Conservation (phyloP, 2,797 vertebrate genomes). For the Podarcis siculus region DNA sequence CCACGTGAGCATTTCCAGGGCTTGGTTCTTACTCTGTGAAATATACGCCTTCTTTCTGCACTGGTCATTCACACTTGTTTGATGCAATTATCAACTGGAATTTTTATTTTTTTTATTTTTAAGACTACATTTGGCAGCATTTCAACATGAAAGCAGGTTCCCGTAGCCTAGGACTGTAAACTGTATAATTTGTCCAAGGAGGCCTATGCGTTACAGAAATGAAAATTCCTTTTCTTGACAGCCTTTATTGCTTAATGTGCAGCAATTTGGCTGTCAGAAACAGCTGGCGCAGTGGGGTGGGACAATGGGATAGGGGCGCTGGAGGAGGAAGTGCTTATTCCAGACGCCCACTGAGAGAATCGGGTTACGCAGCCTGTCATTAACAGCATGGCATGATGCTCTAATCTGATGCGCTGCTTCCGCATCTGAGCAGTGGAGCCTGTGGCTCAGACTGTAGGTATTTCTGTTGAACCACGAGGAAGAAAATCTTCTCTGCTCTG, state of each 20-base stretch:
- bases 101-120: not conserved
- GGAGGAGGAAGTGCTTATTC: slow-evolving; percentile 67
- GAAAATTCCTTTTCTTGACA: slow-evolving; percentile 72
- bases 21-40: slow-evolving; percentile 59
- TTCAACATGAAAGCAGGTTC: slow-evolving; percentile 54
- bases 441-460: slow-evolving; percentile 69
- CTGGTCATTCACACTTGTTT: slow-evolving; percentile 52
- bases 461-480: slow-evolving; percentile 15
- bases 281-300: slow-evolving; percentile 79
- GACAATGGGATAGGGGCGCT: slow-evolving; percentile 76
- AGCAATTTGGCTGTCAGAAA: slow-evolving; percentile 83
- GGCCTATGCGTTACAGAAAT: slow-evolving; percentile 72
- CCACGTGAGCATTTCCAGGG: slow-evolving; percentile 23
- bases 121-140: slow-evolving; percentile 34
- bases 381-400: slow-evolving; percentile 80
- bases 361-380: slow-evolving; percentile 82
- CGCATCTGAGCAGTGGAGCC: slow-evolving; percentile 79
- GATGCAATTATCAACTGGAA: slow-evolving; percentile 45
- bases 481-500: not conserved
- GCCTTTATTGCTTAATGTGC: slow-evolving; percentile 76
- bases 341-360: slow-evolving; percentile 74
- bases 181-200: slow-evolving; percentile 73
- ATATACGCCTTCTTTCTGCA: slow-evolving; percentile 23
- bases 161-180: slow-evolving; percentile 64
- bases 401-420: slow-evolving; percentile 76